Conservation (phyloP, 2,888 invertebrate species). For the Prosapia bicincta region DNA sequence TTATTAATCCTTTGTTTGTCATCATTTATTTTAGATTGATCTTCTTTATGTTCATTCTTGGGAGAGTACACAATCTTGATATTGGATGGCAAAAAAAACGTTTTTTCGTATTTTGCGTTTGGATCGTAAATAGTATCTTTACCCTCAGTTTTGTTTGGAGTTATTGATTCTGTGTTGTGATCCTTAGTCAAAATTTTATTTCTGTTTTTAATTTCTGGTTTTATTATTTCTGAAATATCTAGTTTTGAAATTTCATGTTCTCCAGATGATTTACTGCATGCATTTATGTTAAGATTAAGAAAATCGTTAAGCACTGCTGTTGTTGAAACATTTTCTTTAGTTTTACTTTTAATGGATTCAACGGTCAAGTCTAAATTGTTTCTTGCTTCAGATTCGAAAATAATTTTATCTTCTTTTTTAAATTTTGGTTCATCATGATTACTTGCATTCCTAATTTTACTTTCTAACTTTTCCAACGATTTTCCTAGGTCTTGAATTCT, state of each 20-base stretch:
- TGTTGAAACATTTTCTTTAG: too few species aligned
- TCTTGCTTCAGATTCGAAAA: too few species aligned
- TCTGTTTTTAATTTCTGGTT: neutral
- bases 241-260: neutral
- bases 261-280: neutral
- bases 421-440: too few species aligned
- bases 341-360: too few species aligned
- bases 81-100: neutral
- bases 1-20: neutral
- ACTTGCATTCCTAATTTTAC: too few species aligned
- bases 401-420: too few species aligned
- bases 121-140: neutral
- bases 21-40: neutral
- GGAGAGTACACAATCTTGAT: neutral
- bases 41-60: neutral
- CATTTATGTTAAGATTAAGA: neutral
- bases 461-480: too few species aligned
- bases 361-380: too few species aligned
- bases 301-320: neutral
- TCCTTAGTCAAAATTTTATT: too few species aligned
- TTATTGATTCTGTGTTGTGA: neutral
- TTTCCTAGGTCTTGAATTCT: too few species aligned
- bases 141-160: neutral
- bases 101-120: neutral
- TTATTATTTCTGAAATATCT: neutral